Base-by-base conservation (phyloP, 2,888 invertebrate genomes). In the Kryphioiulus occultus region DNA sequence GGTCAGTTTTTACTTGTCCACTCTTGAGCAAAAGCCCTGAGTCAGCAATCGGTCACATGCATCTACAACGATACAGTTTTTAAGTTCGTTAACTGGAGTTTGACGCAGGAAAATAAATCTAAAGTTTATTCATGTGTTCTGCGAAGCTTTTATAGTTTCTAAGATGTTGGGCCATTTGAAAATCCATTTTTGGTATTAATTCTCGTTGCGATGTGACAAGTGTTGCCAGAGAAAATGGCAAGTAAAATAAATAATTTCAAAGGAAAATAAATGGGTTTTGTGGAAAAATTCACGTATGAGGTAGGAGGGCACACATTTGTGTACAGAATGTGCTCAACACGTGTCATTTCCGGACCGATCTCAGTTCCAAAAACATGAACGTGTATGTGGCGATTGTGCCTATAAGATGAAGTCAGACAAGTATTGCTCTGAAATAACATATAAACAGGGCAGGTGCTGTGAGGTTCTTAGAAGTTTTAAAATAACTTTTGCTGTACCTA, bases 31-130 rank as follows among this genome's bases (percentile, higher is more conserved):
- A 78, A 78, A 17, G 30, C 78, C 78, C 78, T 78, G 78, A 26
- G 17, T 78, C 78, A 78, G 78, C 78, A 78, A 78, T 78, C 78
- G 78, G 78, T 78, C 26, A 17, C 26, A 32, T 78, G 30, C 26
- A 78, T 78, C 78, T 78, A 78, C 78, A 78, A 78, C 15, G 78
- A 78, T 78, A 78, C 78, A 78, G 26, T 78, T 78, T 78, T 78
- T 12, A 30, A 78, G 30, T 78, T 78, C 30, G 26, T 78, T 15
- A 78, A 78, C 78, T 30, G 5, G 15, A 17, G 78, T 26, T 68
- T 68, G 9, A 68, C 2, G 10, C 12, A 44, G 10, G 2, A 78
- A 32, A 78, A 78, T 78, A 15, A 68, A 44, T 44, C 44, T 44
- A 44, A 44, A 7, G 35, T 35, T 35, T 35, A 35, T 35, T 35